Conservation (phyloP, 2,888 invertebrate genomes). For the Dynastes tityus region DNA sequence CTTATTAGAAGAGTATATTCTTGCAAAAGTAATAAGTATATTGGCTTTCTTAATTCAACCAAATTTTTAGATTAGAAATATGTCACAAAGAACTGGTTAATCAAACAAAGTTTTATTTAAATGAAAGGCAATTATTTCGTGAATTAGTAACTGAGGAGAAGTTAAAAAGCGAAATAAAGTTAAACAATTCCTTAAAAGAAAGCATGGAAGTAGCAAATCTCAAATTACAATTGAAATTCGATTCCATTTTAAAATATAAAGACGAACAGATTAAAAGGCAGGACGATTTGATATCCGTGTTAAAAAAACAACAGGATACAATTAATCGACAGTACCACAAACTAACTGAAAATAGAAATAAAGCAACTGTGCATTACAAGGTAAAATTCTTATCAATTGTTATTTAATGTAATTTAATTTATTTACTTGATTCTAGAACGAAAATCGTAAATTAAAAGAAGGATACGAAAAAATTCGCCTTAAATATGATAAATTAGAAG, state of each 20-base stretch:
- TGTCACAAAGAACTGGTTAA: slow-evolving; percentile 35
- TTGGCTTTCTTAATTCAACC: neutral
- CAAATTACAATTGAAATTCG: slow-evolving; percentile 32
- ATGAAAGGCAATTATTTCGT: slow-evolving; percentile 35
- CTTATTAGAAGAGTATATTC: slow-evolving; percentile 34
- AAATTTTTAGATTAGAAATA: slow-evolving; percentile 39
- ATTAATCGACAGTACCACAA: slow-evolving; percentile 15
- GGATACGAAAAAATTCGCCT: slow-evolving; percentile 22
- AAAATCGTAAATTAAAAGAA: slow-evolving; percentile 37
- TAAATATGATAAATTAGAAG: slow-evolving; percentile 39
- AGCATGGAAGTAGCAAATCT: slow-evolving; percentile 6
- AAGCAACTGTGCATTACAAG: slow-evolving; percentile 19
- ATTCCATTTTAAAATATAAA: slow-evolving; percentile 30
- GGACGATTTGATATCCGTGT: slow-evolving; percentile 26
- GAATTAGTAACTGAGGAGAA: slow-evolving; percentile 26
- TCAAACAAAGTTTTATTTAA: slow-evolving; percentile 28
- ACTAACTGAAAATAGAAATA: slow-evolving; percentile 9
- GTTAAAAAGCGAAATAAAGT: slow-evolving; percentile 14
- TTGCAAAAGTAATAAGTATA: neutral
- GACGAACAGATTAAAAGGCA: slow-evolving; percentile 35
- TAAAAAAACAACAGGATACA: slow-evolving; percentile 37
- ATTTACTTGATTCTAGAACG: slow-evolving; percentile 22
- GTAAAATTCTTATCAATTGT: neutral
- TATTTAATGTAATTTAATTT: neutral
- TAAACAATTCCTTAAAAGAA: slow-evolving; percentile 17